These are phyloP conservation scores for Tenodera sinensis DNA, from an alignment of 2,888 invertebrate species.

Conservation along the genomic window DNA sequence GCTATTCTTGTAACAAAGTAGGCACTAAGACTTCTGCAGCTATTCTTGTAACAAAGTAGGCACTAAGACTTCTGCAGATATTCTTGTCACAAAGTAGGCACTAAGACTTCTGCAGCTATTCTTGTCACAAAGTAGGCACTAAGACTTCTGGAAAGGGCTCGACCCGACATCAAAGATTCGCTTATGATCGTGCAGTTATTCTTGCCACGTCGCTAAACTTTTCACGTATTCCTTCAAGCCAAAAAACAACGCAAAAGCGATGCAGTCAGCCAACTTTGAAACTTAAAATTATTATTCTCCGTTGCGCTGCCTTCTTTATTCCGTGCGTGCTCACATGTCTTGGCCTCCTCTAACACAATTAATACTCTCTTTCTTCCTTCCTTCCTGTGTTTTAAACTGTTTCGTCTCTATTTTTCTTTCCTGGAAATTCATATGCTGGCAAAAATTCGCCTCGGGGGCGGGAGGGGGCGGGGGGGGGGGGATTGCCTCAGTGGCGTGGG, in stretches of 20 bases:
- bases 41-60: too few relatives aligned
- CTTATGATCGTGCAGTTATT: background rate
- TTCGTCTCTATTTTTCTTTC: background rate
- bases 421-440: background rate
- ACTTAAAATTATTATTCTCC: background rate
- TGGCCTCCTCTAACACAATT: background rate
- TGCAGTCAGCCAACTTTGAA: background rate
- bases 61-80: too few relatives aligned
- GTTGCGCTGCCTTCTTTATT: background rate
- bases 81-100: too few relatives aligned
- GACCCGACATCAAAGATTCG: background rate
- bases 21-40: too few relatives aligned
- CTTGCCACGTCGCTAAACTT: background rate
- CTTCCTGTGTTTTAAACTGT: background rate
- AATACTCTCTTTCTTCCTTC: background rate
- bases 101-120: too few relatives aligned
- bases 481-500: background rate
- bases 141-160: too few relatives aligned
- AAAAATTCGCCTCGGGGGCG: background rate
- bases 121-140: too few relatives aligned
- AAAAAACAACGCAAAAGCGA: background rate
- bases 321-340: background rate
- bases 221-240: background rate
- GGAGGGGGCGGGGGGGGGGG: too few relatives aligned
- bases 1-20: too few relatives aligned